Percentiles rank a stretch among this genome's conserved stretches.
phyloP scores from a whole-genome alignment of 2,797 vertebrate genomes.

The Acanthopagrus latus region DNA sequence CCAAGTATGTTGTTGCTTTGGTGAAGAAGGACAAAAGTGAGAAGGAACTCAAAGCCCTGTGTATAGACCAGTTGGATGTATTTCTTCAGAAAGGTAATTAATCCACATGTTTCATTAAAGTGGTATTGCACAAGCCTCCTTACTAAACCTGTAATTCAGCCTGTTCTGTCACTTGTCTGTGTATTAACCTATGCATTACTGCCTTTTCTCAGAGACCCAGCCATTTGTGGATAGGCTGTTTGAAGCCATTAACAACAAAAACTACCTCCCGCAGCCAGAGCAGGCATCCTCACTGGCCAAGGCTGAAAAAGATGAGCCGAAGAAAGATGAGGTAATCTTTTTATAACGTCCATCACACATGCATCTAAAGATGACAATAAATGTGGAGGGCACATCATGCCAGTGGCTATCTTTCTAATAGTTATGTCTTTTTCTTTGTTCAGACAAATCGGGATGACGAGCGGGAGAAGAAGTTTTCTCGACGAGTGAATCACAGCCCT shows the following conservation, averaged over 20 bases:
- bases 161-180: neutral
- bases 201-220: conserved; percentile 91
- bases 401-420: neutral
- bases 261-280: conserved; percentile 94
- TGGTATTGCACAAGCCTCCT: neutral
- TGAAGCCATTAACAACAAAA: conserved; percentile 96
- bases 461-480: conserved; percentile 94
- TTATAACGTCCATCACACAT: neutral
- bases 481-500: conserved; percentile 95
- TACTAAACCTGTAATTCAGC: neutral
- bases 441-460: conserved; percentile 94
- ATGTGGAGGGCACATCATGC: neutral
- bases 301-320: conserved; percentile 93
- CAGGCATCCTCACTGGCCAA: conserved; percentile 87
- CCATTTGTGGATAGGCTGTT: conserved; percentile 98
- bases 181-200: neutral
- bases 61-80: conserved; percentile 98
- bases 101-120: neutral
- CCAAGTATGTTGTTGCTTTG: conserved; percentile 98
- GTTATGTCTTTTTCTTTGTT: neutral
- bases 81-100: conserved; percentile 97
- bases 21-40: conserved; percentile 99
- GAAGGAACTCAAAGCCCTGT: conserved; percentile 96
- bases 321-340: conserved; percentile 92
- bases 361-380: neutral